These are phyloP conservation scores for Lydus trimaculatus DNA, from an alignment of 2,888 invertebrate genomes.

Conservation along the genomic window DNA sequence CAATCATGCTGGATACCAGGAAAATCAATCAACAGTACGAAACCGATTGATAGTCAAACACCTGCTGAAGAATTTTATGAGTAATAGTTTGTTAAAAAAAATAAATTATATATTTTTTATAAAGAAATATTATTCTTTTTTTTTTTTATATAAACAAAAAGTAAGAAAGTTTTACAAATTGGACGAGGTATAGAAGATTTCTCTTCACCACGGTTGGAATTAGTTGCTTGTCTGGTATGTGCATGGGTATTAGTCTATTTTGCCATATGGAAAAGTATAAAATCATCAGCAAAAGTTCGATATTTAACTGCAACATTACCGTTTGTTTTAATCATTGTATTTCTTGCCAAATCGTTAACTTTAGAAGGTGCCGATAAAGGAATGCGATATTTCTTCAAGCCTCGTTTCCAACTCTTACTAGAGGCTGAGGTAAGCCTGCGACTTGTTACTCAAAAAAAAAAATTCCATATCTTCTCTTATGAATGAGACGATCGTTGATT, in stretches of 20 bases:
- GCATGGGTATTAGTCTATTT: slow-evolving; percentile 96
- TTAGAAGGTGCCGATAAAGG: slow-evolving; percentile 88
- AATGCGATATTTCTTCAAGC: slow-evolving; percentile 85
- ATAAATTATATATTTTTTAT: slow-evolving; percentile 11
- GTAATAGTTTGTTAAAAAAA: slow-evolving; percentile 65
- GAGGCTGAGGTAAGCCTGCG: slow-evolving; percentile 74
- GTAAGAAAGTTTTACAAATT: slow-evolving; percentile 86
- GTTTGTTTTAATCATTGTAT: slow-evolving; percentile 84
- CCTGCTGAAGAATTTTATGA: slow-evolving; percentile 93
- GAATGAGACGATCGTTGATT: no score
- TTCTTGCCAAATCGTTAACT: slow-evolving; percentile 87
- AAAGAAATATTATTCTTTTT: neutral
- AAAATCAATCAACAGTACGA: slow-evolving; percentile 67
- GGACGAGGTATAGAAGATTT: slow-evolving; percentile 84
- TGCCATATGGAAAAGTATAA: slow-evolving; percentile 95
- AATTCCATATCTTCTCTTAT: no score
- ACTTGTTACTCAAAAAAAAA: no score
- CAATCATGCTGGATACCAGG: slow-evolving; percentile 81
- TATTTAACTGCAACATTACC: slow-evolving; percentile 95
- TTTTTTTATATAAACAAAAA: slow-evolving; percentile 60
- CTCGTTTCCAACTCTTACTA: slow-evolving; percentile 81
- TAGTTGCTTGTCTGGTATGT: slow-evolving; percentile 86
- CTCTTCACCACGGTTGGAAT: slow-evolving; percentile 84
- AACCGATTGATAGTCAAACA: slow-evolving; percentile 77
- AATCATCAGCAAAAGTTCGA: slow-evolving; percentile 90